Percentiles rank a stretch among this genome's conserved stretches.
phyloP scores from a whole-genome alignment of 2,113 vertebrate species.

The Lepus americanus region DNA sequence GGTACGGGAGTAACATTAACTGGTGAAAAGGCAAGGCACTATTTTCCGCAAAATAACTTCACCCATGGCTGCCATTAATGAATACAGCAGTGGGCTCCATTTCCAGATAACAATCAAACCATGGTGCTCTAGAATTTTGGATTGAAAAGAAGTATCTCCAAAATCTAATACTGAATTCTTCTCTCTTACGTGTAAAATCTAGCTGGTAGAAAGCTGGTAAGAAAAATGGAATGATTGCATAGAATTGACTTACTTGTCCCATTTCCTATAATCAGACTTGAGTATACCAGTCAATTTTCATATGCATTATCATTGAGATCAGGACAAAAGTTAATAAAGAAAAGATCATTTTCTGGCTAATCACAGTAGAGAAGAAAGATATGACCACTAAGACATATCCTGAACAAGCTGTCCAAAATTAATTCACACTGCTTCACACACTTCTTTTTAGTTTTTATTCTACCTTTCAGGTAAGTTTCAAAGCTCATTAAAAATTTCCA shows the following conservation, averaged over 20 bases:
- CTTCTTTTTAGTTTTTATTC: slow-evolving; percentile 23
- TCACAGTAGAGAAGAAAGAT: slow-evolving; percentile 41
- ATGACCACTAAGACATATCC: not conserved
- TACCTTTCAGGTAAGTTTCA: slow-evolving; percentile 29
- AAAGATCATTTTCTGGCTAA: slow-evolving; percentile 56
- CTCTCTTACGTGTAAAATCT: slow-evolving; percentile 20
- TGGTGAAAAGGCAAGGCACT: not conserved
- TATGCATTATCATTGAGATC: not conserved
- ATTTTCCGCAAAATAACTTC: slow-evolving; percentile 43
- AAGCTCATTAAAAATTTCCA: slow-evolving; percentile 60
- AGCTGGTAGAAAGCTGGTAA: not conserved
- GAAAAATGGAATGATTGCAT: not conserved
- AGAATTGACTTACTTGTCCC: slow-evolving; percentile 25
- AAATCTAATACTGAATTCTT: slow-evolving; percentile 47
- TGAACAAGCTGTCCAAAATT: slow-evolving; percentile 13
- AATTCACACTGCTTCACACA: not conserved
- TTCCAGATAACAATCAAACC: slow-evolving; percentile 21
- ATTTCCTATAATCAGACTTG: slow-evolving; percentile 57
- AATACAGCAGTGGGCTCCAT: not conserved
- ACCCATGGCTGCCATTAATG: not conserved
- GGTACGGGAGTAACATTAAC: not conserved
- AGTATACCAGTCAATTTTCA: not conserved
- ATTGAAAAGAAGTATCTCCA: not conserved
- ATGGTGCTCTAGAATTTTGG: slow-evolving; percentile 27
- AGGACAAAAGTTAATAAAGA: slow-evolving; percentile 49